phyloP scores from a whole-genome alignment of 2,888 invertebrate species.

The Cheilosia impressa region DNA sequence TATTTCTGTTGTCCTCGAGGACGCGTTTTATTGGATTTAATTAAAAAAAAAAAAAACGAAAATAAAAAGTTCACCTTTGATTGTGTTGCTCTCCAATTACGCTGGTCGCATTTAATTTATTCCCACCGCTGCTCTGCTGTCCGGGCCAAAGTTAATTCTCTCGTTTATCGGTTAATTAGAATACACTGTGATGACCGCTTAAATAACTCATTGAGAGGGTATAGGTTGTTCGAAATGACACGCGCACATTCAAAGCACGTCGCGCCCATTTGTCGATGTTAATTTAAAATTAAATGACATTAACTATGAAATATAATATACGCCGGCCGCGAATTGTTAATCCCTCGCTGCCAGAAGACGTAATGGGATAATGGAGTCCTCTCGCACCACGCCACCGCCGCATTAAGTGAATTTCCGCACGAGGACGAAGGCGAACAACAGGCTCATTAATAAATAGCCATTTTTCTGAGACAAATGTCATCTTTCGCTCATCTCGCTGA shows the following conservation, averaged over 20 bases:
- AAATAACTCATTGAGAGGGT: slow-evolving; percentile 30
- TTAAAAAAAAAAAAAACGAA: slow-evolving; percentile 13
- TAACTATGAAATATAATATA: background rate
- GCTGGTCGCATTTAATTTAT: slow-evolving; percentile 27
- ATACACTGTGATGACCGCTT: slow-evolving; percentile 37
- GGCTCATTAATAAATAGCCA: slow-evolving; percentile 43
- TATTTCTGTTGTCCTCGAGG: slow-evolving; percentile 6
- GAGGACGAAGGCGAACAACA: background rate
- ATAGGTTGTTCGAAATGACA: slow-evolving; percentile 7
- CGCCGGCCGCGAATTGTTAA: background rate
- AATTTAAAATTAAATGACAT: slow-evolving; percentile 52
- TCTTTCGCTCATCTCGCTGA: slow-evolving; percentile 39
- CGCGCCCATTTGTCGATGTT: slow-evolving; percentile 35
- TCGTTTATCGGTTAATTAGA: slow-evolving; percentile 49
- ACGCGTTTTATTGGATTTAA: slow-evolving; percentile 34
- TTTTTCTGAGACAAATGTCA: slow-evolving; percentile 29
- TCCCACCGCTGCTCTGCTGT: background rate
- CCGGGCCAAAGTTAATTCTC: slow-evolving; percentile 33
- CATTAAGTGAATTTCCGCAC: background rate
- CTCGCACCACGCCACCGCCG: background rate
- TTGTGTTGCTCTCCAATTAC: slow-evolving; percentile 37
- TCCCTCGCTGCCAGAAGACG: slow-evolving; percentile 8
- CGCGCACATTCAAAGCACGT: slow-evolving; percentile 41
- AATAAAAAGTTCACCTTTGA: slow-evolving; percentile 18
- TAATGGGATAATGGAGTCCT: slow-evolving; percentile 40